Conservation (phyloP, 2,113 vertebrate species). For the Odontesthes bonariensis region DNA sequence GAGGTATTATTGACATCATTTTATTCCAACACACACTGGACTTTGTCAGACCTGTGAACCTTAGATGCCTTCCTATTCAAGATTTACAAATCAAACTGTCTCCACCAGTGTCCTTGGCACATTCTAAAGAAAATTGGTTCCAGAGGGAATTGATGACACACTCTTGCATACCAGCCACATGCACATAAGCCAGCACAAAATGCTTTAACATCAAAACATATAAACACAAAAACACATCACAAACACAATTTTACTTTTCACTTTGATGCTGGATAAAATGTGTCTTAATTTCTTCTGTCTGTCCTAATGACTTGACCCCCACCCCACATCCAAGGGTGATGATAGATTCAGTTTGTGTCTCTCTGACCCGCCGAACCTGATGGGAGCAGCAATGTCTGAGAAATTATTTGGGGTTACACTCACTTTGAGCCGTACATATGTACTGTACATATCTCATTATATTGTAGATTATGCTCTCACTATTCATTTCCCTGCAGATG, state of each 20-base stretch:
- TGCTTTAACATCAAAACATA: slow-evolving; percentile 11
- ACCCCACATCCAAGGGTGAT: neutral
- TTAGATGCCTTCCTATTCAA: slow-evolving; percentile 30
- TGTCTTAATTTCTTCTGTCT: slow-evolving; percentile 13
- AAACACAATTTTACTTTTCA: slow-evolving; percentile 22
- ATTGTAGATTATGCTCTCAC: neutral
- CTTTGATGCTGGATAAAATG: slow-evolving; percentile 35
- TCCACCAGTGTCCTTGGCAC: slow-evolving; percentile 47
- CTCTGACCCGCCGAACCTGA: slow-evolving; percentile 29
- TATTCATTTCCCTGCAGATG: neutral
- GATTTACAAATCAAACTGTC: slow-evolving; percentile 60
- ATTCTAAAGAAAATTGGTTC: slow-evolving; percentile 53
- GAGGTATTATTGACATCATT: slow-evolving; percentile 15
- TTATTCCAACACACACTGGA: too few relatives aligned
- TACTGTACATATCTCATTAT: neutral
- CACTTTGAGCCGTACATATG: neutral
- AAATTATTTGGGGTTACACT: slow-evolving; percentile 6
- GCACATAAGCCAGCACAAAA: slow-evolving; percentile 1
- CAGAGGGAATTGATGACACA: slow-evolving; percentile 12
- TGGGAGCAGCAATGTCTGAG: slow-evolving; percentile 7
- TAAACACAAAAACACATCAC: slow-evolving; percentile 5
- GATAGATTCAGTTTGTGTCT: slow-evolving; percentile 37
- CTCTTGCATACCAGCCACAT: neutral
- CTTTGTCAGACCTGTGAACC: slow-evolving; percentile 40
- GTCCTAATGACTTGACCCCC: slow-evolving; percentile 4